phyloP scores from a whole-genome alignment of 2,888 invertebrate genomes.

The Tineola bisselliella region DNA sequence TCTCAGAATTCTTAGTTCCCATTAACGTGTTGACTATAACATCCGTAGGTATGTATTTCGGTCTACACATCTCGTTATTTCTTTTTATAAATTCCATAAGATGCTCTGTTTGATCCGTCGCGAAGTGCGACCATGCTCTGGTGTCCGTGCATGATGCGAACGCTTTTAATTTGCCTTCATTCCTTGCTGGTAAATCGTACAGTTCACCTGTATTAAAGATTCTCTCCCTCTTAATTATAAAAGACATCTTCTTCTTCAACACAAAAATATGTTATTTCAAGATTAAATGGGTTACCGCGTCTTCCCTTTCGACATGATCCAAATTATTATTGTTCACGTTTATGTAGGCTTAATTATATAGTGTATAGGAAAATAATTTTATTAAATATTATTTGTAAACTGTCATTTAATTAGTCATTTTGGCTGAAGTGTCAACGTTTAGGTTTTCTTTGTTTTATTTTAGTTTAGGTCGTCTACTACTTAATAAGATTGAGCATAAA shows the following conservation, averaged over 20 bases:
- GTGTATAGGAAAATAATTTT: conserved; percentile 22
- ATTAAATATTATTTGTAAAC: conserved; percentile 42
- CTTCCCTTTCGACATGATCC: neutral
- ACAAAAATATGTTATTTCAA: neutral
- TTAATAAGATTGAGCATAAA: too few relatives aligned
- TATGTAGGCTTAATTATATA: neutral
- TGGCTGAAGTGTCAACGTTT: neutral
- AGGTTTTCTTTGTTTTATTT: neutral
- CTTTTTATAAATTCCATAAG: conserved; percentile 63
- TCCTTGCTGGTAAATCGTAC: conserved; percentile 47
- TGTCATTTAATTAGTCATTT: conserved; percentile 30
- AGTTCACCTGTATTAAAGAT: conserved; percentile 57
- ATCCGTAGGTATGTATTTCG: conserved; percentile 51
- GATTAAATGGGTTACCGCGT: neutral
- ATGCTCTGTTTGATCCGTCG: conserved; percentile 65
- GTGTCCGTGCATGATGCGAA: conserved; percentile 67
- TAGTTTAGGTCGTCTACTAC: too few relatives aligned
- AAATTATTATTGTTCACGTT: neutral
- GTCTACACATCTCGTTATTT: conserved; percentile 43
- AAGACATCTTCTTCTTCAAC: conserved; percentile 38
- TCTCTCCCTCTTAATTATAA: conserved; percentile 59
- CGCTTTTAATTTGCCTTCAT: conserved; percentile 66
- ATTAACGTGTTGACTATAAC: conserved; percentile 55
- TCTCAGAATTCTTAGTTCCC: conserved; percentile 60
- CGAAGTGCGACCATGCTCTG: conserved; percentile 67